Evolutionary conservation across 2,888 invertebrate genomes (phyloP).

Genomic region (Drosophila hamatofila): DNA sequence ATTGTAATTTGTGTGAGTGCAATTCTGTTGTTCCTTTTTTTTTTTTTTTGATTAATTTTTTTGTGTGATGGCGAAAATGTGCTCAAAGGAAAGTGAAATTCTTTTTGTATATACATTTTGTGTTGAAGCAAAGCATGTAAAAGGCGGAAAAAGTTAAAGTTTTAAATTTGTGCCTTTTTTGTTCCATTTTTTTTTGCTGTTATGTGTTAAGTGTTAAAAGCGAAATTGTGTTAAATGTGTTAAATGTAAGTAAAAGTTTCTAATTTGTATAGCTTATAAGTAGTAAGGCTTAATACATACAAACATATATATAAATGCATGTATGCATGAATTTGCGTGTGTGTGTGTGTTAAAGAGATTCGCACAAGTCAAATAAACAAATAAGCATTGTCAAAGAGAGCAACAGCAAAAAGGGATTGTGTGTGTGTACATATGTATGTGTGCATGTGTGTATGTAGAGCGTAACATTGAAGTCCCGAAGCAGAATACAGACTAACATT

Average conservation of each 20-base stretch:
- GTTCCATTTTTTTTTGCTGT: background rate
- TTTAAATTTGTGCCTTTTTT: background rate
- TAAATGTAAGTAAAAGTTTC: constrained; percentile 17
- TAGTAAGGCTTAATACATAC: background rate
- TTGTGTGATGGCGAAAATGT: background rate
- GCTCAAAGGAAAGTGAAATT: constrained; percentile 12
- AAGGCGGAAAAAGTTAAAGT: constrained; percentile 1
- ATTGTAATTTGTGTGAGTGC: constrained; percentile 5
- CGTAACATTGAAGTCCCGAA: constrained; percentile 57
- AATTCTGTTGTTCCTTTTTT: background rate
- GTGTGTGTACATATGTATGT: background rate
- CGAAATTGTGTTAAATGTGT: constrained; percentile 14
- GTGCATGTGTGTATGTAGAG: background rate
- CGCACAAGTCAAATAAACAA: constrained; percentile 75
- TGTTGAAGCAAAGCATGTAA: background rate
- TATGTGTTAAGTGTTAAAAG: background rate
- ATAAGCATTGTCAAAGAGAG: constrained; percentile 74
- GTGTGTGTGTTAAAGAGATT: constrained; percentile 9
- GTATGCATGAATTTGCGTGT: background rate
- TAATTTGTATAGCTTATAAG: constrained; percentile 15
- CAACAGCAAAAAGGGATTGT: constrained; percentile 43
- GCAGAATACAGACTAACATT: constrained; percentile 78
- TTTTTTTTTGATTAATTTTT: constrained; percentile 12
- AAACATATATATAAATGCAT: constrained; percentile 45
- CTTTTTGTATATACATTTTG: background rate